Evolutionary conservation across 2,888 invertebrate genomes (phyloP).

Genomic region (Diaprepes abbreviatus): DNA sequence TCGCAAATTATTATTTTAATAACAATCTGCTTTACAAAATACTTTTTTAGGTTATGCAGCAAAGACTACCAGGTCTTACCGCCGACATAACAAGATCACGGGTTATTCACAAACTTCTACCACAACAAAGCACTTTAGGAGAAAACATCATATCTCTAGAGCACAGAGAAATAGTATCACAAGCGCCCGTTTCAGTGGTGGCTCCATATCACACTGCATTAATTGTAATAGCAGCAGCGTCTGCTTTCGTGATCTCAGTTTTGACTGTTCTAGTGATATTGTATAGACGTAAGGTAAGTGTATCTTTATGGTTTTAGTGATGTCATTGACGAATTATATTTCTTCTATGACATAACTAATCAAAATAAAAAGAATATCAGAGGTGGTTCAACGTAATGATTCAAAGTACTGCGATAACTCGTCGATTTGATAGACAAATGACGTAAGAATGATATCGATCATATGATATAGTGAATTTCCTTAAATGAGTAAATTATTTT

Average conservation of each 20-base stretch:
- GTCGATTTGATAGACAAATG: no score
- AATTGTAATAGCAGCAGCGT: conserved; percentile 82
- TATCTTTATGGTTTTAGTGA: no score
- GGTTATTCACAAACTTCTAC: conserved; percentile 72
- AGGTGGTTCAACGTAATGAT: no score
- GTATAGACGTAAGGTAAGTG: conserved; percentile 74
- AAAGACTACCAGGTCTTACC: conserved; percentile 69
- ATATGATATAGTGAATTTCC: no score
- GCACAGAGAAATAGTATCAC: conserved; percentile 78
- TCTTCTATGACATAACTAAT: no score
- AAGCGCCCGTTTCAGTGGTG: conserved; percentile 76
- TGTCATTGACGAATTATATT: no score
- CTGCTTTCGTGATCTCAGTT: conserved; percentile 84
- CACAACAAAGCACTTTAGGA: conserved; percentile 58
- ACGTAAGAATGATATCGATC: no score
- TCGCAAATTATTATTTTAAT: no score
- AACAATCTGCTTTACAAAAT: neutral
- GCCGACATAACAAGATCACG: conserved; percentile 77
- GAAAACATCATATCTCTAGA: conserved; percentile 70
- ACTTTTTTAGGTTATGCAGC: conserved; percentile 66
- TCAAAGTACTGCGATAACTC: no score
- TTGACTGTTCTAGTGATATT: conserved; percentile 82
- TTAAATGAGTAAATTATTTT: no score
- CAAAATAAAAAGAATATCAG: no score
- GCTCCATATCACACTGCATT: conserved; percentile 83